Base-by-base conservation (phyloP, 2,888 invertebrate genomes). In the Aethes cnicana region DNA sequence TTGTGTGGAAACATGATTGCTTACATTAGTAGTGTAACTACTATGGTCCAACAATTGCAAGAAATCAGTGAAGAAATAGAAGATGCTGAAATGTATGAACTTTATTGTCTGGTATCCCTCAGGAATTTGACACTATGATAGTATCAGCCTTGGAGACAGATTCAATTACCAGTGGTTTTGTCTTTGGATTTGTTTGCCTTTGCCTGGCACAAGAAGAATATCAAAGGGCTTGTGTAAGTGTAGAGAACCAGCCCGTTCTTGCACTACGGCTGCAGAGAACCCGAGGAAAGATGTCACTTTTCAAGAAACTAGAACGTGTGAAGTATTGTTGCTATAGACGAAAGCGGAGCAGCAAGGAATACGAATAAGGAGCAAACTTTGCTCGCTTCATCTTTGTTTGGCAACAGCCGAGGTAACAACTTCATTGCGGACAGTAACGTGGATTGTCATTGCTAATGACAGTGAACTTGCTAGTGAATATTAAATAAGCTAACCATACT, bases 351-450 rank as follows among this genome's bases (percentile, higher is more conserved):
- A 41, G 18, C 6, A 41, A 17, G 4, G 11, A 41, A 18, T 4
- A 16, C 14, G 8, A 12, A 32, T 5, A 14, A 26, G 26, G 39
- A 41, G 4, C 25, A 41, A 7, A 26, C 41, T 9, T 9, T 41
- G 9, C 9, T 26, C 11, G 41, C 17, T 5, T 26, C 41, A 6
- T 26, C 41, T 1, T 41, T 41, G n/a, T 26, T 8, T 41, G 17
- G 26, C 41, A 26, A 3, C 41, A 6, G 23, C 14, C 3, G 4
- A 14, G 3, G 30, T 9, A 1, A 26, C 9, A n/a, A 41, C 17
- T 41, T 26, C 11, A 17, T 41, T 7, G 25, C 26, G 26, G 41
- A 41, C 9, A 41, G 41, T n/a, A n/a, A n/a, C n/a, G n/a, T 26
- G 26, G 41, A 2, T 17, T 26, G 11, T 17, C 41, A 3, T 41